Base-by-base conservation (phyloP, 2,888 invertebrate genomes). In the Zelleria hepariella region DNA sequence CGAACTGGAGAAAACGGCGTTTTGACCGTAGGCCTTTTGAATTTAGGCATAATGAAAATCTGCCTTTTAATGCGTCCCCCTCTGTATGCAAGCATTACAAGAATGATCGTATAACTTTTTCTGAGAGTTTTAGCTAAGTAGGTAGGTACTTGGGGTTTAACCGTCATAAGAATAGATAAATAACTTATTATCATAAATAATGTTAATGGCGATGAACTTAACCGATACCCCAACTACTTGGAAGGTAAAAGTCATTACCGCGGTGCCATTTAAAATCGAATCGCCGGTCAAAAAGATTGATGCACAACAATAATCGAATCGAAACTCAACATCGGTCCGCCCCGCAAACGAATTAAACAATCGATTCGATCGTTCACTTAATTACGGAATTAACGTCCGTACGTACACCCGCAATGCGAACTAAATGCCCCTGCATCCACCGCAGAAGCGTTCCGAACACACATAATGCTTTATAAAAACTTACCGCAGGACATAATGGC, bases 291-390 rank as follows among this genome's bases (percentile, higher is more conserved):
- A 61, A 58, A 62, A 60, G 62, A 65, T 60, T 62, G 62, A 67
- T 66, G 60, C 60, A 23, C 60, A 66, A 65, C 61, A 70, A 68
- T 73, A 72, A 77, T 74, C 70, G 68, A 72, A 77, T 74, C 70
- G 68, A 66, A 67, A 71, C 64, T 65, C 71, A 64, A 66, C 67
- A 70, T 68, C 63, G 68, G 65, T 61, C 63, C 57, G 61, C 25
- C 18, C 79, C 77, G 68, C 78, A 78, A 78, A 74, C 75, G 73
- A 78, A 80, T 80, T 75, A 77, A 80, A 76, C 77, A 80, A 82
- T 80, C 80, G 78, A 78, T 82, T 82, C 73, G 77, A 80, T 77
- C 75, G 75, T 72, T 72, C 73, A 74, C 77, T 82, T 81, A 80
- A 82, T 82, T 82, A 78, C 77, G 68, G 79, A 81, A 82, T 82